Evolutionary conservation across 2,113 vertebrate genomes (phyloP), one percentile per base, ranked within the genome.

Genomic region (Ceratotherium simum): DNA sequence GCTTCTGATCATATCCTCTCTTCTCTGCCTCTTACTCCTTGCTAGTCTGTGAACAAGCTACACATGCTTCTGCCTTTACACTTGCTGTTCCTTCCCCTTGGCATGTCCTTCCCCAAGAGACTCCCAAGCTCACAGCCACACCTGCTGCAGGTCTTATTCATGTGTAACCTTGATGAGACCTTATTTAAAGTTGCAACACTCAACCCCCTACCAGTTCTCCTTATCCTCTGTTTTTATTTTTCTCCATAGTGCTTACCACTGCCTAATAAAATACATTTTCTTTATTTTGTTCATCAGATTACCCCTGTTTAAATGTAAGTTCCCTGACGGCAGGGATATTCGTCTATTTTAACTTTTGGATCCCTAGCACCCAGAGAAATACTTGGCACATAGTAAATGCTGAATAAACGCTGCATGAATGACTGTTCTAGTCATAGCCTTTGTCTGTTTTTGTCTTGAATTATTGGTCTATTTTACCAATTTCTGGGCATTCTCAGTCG

Each of bases 271-370:
- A 73, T 69, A 29, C 69, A 46, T 89, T 60, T 88, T 85, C 51
- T 90, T 72, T 62, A 46, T 76, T 95, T 82, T 31, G 2, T 51
- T 82, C 51, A 56, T 69, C 17, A 78, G 4, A 7, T 60, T 70
- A 78, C 56, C 42, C 39, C 25, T 3, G 5, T 84, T 84, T 91
- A 91, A 83, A 36, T 83, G 6, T 67, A 69, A 58, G 80, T 69
- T 78, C 27, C 33, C 48, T 91, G 31, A 65, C 5, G 29, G 67
- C 54, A 81, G 25, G 42, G 39, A 29, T 58, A 58, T 48, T 60
- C 79, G 33, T n/a, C 60, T 67, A 33, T 95, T 54, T 60, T 81
- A 91, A 76, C 27, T 69, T 94, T 46, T 75, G 20, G 51, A 21
- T 75, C 8, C 46, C 17, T 8, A 33, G 18, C 36, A 58, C 21